Conservation (phyloP, 2,888 invertebrate species). For the Cataglyphis albicans region DNA sequence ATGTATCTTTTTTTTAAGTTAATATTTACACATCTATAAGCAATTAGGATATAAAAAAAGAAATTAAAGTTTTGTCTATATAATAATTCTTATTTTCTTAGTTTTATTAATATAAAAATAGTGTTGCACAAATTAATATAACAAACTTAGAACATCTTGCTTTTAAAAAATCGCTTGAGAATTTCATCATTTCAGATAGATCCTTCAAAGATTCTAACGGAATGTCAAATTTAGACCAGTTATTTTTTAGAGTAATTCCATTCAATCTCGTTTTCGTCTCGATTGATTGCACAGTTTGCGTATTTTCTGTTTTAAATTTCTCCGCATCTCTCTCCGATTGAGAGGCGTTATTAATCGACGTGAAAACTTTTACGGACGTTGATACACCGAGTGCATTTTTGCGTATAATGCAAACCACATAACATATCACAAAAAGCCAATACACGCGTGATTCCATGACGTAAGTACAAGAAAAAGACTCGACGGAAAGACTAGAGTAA, state of each 20-base stretch:
- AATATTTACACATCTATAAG: background rate
- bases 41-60: background rate
- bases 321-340: background rate
- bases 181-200: background rate
- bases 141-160: conserved; percentile 35
- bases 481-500: conserved; percentile 60
- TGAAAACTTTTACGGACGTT: background rate
- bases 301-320: background rate
- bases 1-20: background rate
- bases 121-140: background rate
- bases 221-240: background rate
- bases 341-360: background rate
- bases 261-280: background rate
- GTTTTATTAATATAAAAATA: background rate
- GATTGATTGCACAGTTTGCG: background rate
- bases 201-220: background rate
- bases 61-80: background rate
- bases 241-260: background rate
- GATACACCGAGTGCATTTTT: background rate
- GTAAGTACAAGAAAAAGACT: conserved; percentile 8
- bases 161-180: background rate
- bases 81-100: background rate
- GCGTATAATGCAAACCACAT: conserved; percentile 26
- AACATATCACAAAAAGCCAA: conserved; percentile 28
- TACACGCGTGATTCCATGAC: conserved; percentile 37